A percentile compares a stretch with the other conserved stretches of the same genome.
Conservation (phyloP, 37 sponge, comb jelly and placozoan genomes). For the Crambe crambe region DNA sequence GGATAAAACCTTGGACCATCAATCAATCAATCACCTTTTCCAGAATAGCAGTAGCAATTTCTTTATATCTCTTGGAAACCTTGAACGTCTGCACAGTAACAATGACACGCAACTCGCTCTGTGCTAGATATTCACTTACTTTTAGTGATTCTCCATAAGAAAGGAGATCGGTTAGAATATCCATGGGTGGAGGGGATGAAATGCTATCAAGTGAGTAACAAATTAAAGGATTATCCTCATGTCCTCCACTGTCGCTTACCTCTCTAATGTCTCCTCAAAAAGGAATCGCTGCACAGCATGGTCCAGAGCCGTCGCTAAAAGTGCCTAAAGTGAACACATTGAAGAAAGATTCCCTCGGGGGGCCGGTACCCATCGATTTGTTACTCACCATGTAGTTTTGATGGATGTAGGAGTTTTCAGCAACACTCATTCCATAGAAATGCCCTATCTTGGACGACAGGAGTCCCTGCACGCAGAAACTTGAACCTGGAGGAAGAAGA, state of each 20-base stretch:
- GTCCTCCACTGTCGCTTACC: not conserved
- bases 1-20: not conserved
- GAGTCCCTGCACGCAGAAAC: conserved; percentile 35
- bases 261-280: not conserved
- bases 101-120: not conserved
- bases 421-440: conserved; percentile 59
- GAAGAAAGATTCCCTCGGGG: too few species aligned
- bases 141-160: conserved; percentile 34
- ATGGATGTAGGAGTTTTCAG: conserved; percentile 59
- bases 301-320: conserved; percentile 47
- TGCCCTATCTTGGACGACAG: conserved; percentile 57
- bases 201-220: not conserved
- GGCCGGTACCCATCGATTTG: too few species aligned
- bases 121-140: conserved; percentile 1
- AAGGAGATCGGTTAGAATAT: conserved; percentile 29
- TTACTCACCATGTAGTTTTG: conserved; percentile 67
- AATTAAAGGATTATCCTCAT: not conserved
- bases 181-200: not conserved
- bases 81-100: conserved; percentile 8
- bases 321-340: conserved; percentile 21
- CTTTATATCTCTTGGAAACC: not conserved
- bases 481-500: not conserved
- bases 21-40: conserved; percentile 3
- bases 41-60: conserved; percentile 5
- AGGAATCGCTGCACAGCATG: conserved; percentile 52